Base-by-base conservation (phyloP, 2,113 vertebrate species). In the Dasypus novemcinctus region DNA sequence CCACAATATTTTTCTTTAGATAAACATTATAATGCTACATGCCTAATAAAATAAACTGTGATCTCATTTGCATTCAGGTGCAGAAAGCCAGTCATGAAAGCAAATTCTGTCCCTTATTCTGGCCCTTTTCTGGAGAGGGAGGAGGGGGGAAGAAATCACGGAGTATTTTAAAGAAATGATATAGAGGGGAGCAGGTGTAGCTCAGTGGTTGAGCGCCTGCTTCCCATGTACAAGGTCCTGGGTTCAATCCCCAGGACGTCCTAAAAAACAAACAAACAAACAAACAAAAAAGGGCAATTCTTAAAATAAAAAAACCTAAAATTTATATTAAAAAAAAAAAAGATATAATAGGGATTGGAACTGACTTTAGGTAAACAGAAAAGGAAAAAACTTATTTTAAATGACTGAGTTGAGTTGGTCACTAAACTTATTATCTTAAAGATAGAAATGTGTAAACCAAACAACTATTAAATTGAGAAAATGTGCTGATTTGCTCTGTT, bases 371-470 rank as follows among this genome's bases (percentile, higher is more conserved):
- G 75, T 64, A 81, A 69, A 92, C 61, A 96, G 94, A 5, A 80
- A 54, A 96, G 82, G 90, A 9, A 85, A 96, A 87, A 92, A 72
- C 94, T 52, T 33, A 81, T 71, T 94, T 87, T 91, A 95, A 97
- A 76, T 95, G 94, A 92, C 72, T 86, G 63, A 87, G 87, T 93
- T 95, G 85, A 33, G 57, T 72, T 85, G 83, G 29, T 86, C 87
- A 93, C 93, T 95, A 83, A 52, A 90, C 49, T 82, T 64, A 96
- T 90, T 92, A 74, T 86, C 84, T 97, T 97, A 95, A 96, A 83
- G 90, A 96, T 95, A 97, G 94, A 97, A 97, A 96, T 91, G 84
- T 97, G 72, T 75, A 88, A 93, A 93, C 97, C 91, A 87, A 97
- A 49, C 96, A 95, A 80, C 97, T 38, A 38, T 94, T 61, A 96